Evolutionary conservation across 1,140 invertebrate genomes (phyloP).

Genomic region (Aricia agestis): DNA sequence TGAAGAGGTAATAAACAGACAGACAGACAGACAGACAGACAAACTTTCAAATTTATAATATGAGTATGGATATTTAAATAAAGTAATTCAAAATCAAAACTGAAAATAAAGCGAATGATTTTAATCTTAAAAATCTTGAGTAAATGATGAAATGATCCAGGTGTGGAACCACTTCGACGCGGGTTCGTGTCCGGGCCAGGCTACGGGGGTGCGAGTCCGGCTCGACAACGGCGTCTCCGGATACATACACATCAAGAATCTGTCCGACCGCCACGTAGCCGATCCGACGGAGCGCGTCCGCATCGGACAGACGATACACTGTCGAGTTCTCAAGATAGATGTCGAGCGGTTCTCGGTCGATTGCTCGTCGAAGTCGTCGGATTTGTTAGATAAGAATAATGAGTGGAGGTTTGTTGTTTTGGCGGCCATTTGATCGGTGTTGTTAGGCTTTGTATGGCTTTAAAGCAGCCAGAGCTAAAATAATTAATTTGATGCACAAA

Average conservation of each 20-base stretch:
- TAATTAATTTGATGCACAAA: too few species aligned
- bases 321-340: slow-evolving; percentile 96
- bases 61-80: too few species aligned
- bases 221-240: slow-evolving; percentile 97
- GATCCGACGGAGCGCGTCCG: slow-evolving; percentile 95
- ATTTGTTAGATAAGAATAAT: slow-evolving; percentile 92
- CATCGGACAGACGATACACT: slow-evolving; percentile 92
- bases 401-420: slow-evolving; percentile 85
- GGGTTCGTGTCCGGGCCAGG: slow-evolving; percentile 95
- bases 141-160: slow-evolving; percentile 32
- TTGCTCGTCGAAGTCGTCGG: slow-evolving; percentile 94
- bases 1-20: too few species aligned
- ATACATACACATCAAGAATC: slow-evolving; percentile 96
- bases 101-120: too few species aligned
- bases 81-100: too few species aligned
- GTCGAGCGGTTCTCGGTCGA: slow-evolving; percentile 96
- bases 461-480: too few species aligned
- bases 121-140: too few species aligned
- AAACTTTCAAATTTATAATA: too few species aligned
- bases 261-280: slow-evolving; percentile 95
- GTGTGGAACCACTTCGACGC: slow-evolving; percentile 99
- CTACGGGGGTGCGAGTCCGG: slow-evolving; percentile 91
- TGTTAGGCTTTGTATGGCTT: too few species aligned
- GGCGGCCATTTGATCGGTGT: too few species aligned
- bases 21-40: too few species aligned